Conservation (phyloP, 2,888 invertebrate genomes). For the Temnothorax rugatulus region DNA sequence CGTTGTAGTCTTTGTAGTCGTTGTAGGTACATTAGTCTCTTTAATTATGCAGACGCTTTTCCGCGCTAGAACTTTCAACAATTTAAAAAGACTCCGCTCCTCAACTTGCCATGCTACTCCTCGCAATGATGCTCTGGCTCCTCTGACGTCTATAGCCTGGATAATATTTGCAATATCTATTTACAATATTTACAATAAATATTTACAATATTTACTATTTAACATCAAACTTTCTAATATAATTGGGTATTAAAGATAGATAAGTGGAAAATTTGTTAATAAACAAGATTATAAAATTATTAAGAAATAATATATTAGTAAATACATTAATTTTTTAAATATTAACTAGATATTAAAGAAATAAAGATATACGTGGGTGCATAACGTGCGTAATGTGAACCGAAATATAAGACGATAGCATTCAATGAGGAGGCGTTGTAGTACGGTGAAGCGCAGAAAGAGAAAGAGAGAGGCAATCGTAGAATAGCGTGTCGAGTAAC, state of each 20-base stretch:
- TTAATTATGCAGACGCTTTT: slow-evolving; percentile 74
- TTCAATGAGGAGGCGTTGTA: slow-evolving; percentile 2
- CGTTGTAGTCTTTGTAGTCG: slow-evolving; percentile 59
- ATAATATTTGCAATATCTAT: slow-evolving; percentile 66
- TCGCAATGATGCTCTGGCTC: background rate
- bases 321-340: background rate
- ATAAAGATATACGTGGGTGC: background rate
- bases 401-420: background rate
- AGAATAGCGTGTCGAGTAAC: slow-evolving; percentile 8
- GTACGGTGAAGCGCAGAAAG: background rate
- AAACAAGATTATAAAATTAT: background rate
- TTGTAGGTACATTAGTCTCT: slow-evolving; percentile 35
- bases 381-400: background rate
- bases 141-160: slow-evolving; percentile 56
- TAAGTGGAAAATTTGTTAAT: background rate
- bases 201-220: slow-evolving; percentile 66
- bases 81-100: slow-evolving; percentile 18
- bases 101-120: slow-evolving; percentile 2
- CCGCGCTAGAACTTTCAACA: slow-evolving; percentile 19
- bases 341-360: background rate
- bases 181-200: slow-evolving; percentile 61
- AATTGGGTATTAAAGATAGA: background rate
- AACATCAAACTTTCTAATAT: background rate
- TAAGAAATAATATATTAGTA: background rate
- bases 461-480: slow-evolving; percentile 12